Evolutionary conservation across 2,113 vertebrate species (phyloP).

Genomic region (Strigops habroptila): DNA sequence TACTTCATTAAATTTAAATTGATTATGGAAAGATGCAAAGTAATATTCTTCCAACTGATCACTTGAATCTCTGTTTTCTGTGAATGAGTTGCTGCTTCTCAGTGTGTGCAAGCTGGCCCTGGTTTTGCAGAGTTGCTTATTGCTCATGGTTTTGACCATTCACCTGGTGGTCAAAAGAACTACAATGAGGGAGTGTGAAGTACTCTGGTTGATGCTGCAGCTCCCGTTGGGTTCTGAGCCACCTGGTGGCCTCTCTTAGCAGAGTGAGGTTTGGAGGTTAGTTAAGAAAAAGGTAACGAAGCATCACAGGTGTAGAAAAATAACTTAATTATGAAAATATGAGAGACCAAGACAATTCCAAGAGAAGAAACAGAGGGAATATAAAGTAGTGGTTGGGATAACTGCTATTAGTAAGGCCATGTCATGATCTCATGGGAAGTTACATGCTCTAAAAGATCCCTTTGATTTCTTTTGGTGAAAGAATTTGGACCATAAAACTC

Average conservation of each 20-base stretch:
- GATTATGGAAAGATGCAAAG: not conserved
- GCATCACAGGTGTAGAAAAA: not conserved
- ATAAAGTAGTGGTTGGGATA: rapidly evolving
- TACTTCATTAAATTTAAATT: not conserved
- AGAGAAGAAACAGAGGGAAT: not conserved
- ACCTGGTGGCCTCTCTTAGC: not conserved
- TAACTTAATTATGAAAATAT: not conserved
- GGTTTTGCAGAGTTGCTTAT: not conserved
- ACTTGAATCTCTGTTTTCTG: not conserved
- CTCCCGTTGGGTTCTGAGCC: not conserved
- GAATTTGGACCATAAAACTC: not conserved
- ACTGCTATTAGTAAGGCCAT: not conserved
- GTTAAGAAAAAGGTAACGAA: not conserved
- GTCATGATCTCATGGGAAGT: not conserved
- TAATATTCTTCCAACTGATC: not conserved
- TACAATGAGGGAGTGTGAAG: not conserved
- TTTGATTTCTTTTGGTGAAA: not conserved
- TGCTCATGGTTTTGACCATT: not conserved
- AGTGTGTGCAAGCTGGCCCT: not conserved
- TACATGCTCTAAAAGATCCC: rapidly evolving
- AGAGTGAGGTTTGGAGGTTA: not conserved
- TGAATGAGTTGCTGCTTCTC: not conserved
- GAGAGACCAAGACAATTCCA: not conserved
- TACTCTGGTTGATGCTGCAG: not conserved
- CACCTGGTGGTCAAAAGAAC: not conserved